Evolutionary conservation across 2,797 vertebrate genomes (phyloP), one percentile per base, ranked within the genome.

Genomic region (Masticophis lateralis): DNA sequence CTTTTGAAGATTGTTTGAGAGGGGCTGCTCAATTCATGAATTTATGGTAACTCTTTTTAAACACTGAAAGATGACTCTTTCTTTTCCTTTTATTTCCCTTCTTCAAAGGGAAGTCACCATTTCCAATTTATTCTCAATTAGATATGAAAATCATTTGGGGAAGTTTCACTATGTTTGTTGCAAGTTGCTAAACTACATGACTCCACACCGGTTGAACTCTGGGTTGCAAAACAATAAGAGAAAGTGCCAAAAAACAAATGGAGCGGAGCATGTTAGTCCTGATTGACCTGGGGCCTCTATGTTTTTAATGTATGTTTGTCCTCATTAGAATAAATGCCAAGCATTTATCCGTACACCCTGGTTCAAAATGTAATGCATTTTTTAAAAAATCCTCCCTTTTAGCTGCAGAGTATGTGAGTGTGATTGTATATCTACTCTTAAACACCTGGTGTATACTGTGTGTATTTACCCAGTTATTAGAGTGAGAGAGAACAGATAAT

Each of bases 121-220:
- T 95, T 74, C 91, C 95, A 95, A 91, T 96, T 96, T 97, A 94
- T 63, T 96, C 86, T 92, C 90, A 95, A 91, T 95, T 94, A 96
- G 95, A 16, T 94, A 96, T 95, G 96, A n/a, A 96, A 97, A 94
- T 10, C 93, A 92, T 96, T 96, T 94, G 96, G 93, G 95, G 96
- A 97, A 97, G 97, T 97, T 97, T 96, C 96, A 96, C 96, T 95
- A 5, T 97, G 96, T 97, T 95, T 97, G 96, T 95, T 93, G 66
- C 0, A 11, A 94, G 97, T 97, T 97, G 96, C 97, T 97, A 97
- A 96, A 97, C 96, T 95, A 97, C 97, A 86, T 2, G 96, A 96
- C 96, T 97, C 96, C 96, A 60, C 93, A 95, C 95, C 92, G 95
- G 95, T 96, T 95, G 91, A 95, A 94, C 94, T 91, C 96, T 96